These are phyloP conservation scores for Hydropsyche betteni DNA, from an alignment of 2,888 invertebrate genomes.

Conservation along the genomic window DNA sequence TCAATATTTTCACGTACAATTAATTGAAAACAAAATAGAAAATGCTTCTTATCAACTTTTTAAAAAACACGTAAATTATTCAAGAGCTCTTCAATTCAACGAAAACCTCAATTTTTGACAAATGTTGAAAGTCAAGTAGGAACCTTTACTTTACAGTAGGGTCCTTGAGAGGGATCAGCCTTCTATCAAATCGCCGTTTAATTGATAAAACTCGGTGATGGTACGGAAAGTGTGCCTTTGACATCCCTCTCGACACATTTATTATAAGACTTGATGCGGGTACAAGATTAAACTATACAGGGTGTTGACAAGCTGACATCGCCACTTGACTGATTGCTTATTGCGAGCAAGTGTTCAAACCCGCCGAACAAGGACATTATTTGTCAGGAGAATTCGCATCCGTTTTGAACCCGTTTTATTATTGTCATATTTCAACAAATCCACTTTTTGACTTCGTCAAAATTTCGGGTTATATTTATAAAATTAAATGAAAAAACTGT, in stretches of 20 bases:
- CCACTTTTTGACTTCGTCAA: too few relatives aligned
- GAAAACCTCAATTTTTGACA: too few relatives aligned
- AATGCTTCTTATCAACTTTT: too few relatives aligned
- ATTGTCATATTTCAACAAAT: too few relatives aligned
- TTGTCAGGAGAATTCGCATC: too few relatives aligned
- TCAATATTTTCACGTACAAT: too few relatives aligned
- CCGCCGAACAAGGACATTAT: neutral
- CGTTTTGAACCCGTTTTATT: too few relatives aligned
- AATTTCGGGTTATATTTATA: too few relatives aligned
- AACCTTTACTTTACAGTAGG: neutral
- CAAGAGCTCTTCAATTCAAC: too few relatives aligned
- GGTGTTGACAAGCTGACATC: slow-evolving; percentile 44
- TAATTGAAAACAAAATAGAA: too few relatives aligned
- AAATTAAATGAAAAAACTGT: too few relatives aligned
- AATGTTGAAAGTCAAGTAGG: slow-evolving; percentile 23
- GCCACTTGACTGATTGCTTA: slow-evolving; percentile 49
- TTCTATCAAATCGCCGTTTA: slow-evolving; percentile 25
- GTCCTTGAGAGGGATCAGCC: slow-evolving; percentile 31
- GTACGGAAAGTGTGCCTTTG: slow-evolving; percentile 41
- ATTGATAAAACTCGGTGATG: slow-evolving; percentile 38
- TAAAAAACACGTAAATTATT: too few relatives aligned
- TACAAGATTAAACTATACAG: slow-evolving; percentile 45
- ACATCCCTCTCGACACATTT: slow-evolving; percentile 46
- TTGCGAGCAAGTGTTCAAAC: slow-evolving; percentile 28
- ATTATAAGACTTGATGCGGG: slow-evolving; percentile 45